Conservation (phyloP, 2,888 invertebrate genomes). For the Pemphredon lugubris region DNA sequence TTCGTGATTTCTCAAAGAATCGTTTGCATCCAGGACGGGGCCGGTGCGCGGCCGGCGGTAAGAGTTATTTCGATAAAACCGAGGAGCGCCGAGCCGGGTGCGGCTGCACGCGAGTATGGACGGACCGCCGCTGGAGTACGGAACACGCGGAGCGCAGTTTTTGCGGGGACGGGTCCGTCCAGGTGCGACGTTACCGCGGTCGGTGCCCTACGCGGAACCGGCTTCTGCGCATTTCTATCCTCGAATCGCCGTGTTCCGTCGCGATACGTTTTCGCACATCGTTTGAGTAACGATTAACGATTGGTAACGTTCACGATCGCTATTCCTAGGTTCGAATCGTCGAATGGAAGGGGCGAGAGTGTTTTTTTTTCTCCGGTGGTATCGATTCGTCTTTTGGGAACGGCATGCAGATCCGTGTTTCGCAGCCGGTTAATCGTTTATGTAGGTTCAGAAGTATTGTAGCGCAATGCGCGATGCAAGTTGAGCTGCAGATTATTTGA, state of each 20-base stretch:
- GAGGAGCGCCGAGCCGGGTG: slow-evolving; percentile 63
- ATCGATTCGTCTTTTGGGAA: slow-evolving; percentile 2
- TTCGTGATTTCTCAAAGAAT: slow-evolving; percentile 47
- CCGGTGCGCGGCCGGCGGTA: slow-evolving; percentile 13
- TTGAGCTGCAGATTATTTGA: too few relatives aligned
- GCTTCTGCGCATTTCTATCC: slow-evolving; percentile 52
- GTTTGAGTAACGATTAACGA: neutral
- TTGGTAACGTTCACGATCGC: too few relatives aligned
- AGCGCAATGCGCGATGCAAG: too few relatives aligned
- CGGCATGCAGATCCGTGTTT: neutral
- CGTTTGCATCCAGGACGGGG: slow-evolving; percentile 44
- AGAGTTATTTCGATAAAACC: slow-evolving; percentile 49
- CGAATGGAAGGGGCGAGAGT: neutral
- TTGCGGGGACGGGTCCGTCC: slow-evolving; percentile 57
- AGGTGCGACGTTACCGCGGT: slow-evolving; percentile 26
- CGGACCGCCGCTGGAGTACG: slow-evolving; percentile 61
- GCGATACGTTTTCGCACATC: neutral
- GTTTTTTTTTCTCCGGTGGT: neutral
- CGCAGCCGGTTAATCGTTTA: neutral
- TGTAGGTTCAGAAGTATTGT: too few relatives aligned
- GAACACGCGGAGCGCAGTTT: slow-evolving; percentile 69
- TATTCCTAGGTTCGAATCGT: too few relatives aligned
- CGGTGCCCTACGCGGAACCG: slow-evolving; percentile 26
- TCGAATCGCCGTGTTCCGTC: neutral
- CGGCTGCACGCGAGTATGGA: slow-evolving; percentile 63